Percentiles rank a stretch among this genome's conserved stretches.
phyloP scores from a whole-genome alignment of 2,113 vertebrate genomes.

The Bucco capensis region DNA sequence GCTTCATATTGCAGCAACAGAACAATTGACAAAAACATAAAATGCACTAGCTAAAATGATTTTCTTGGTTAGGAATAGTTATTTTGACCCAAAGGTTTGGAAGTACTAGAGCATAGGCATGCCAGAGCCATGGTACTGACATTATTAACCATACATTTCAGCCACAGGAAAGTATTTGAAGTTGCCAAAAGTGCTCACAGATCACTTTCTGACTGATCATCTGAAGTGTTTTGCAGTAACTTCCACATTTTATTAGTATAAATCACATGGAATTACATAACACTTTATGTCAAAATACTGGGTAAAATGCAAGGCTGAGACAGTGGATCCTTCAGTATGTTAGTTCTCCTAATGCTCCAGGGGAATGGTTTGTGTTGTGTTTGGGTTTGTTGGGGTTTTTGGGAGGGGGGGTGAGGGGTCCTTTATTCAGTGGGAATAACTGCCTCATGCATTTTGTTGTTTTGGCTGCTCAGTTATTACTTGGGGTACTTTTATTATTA shows the following conservation, averaged over 20 bases:
- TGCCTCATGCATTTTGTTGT: neutral
- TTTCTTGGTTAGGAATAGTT: neutral
- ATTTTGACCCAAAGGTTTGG: neutral
- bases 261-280: conserved; percentile 65
- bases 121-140: conserved; percentile 21
- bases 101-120: neutral
- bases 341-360: neutral
- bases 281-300: conserved; percentile 16
- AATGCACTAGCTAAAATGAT: neutral
- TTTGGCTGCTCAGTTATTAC: neutral
- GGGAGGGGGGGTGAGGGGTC: too few relatives aligned
- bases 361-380: neutral
- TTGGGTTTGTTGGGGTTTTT: neutral
- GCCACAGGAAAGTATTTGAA: conserved; percentile 67
- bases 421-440: neutral
- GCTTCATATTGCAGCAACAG: neutral
- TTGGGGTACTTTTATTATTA: neutral
- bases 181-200: conserved; percentile 49
- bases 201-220: conserved; percentile 54
- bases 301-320: conserved; percentile 18
- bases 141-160: conserved; percentile 49
- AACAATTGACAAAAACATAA: neutral
- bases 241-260: conserved; percentile 48
- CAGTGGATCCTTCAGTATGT: neutral
- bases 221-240: conserved; percentile 64